Evolutionary conservation across 2,113 vertebrate species (phyloP).

Genomic region (Plotosus lineatus): DNA sequence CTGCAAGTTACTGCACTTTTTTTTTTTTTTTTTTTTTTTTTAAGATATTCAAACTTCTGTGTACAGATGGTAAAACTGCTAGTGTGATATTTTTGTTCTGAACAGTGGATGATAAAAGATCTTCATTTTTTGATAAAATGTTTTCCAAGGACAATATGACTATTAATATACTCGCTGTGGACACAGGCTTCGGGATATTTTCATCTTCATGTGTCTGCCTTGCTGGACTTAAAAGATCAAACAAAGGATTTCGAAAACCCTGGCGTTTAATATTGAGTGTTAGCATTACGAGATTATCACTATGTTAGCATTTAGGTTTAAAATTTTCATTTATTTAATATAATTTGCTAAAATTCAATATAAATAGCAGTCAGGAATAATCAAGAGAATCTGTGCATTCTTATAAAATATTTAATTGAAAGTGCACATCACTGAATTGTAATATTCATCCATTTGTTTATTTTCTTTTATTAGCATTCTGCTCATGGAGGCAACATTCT

Average conservation of each 20-base stretch:
- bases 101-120: neutral
- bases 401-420: neutral
- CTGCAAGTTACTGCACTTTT: neutral
- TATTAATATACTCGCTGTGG: constrained; percentile 28
- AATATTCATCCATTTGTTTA: no score
- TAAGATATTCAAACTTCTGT: neutral
- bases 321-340: no score
- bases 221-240: neutral
- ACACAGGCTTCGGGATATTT: constrained; percentile 31
- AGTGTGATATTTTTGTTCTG: neutral
- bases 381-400: neutral
- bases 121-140: neutral
- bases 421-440: neutral
- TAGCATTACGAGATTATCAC: no score
- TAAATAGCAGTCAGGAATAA: no score
- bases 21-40: neutral
- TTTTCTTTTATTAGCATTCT: no score
- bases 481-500: no score
- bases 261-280: no score
- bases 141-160: neutral
- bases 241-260: neutral
- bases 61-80: constrained; percentile 14
- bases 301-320: no score
- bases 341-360: neutral
- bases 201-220: neutral